These are phyloP conservation scores for Hypomecis atomaria DNA, from an alignment of 2,888 invertebrate genomes.

Conservation along the genomic window DNA sequence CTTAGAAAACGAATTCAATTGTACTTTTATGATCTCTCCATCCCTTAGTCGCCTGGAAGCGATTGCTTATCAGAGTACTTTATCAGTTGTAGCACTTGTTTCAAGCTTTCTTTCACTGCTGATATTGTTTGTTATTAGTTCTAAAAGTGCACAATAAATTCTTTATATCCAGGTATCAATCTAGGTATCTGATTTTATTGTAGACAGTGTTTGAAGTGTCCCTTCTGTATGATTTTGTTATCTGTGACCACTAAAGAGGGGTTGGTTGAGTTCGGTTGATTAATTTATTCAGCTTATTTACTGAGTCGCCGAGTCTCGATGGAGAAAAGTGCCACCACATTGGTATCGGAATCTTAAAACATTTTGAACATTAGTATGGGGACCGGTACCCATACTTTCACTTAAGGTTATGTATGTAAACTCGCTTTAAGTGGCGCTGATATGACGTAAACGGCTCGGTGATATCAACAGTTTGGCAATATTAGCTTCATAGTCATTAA, in stretches of 20 bases:
- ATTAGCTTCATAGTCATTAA: slow-evolving; percentile 17
- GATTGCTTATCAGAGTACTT: no score
- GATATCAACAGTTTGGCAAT: slow-evolving; percentile 39
- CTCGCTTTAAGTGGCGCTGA: slow-evolving; percentile 73
- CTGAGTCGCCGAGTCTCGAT: slow-evolving; percentile 66
- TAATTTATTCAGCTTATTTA: slow-evolving; percentile 81
- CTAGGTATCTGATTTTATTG: no score
- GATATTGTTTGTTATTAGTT: no score
- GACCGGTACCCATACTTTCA: slow-evolving; percentile 77
- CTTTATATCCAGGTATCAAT: no score
- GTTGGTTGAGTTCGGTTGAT: slow-evolving; percentile 70
- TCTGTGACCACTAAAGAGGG: slow-evolving; percentile 69
- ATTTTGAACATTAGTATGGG: slow-evolving; percentile 81
- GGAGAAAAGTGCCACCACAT: slow-evolving; percentile 76
- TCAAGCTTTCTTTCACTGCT: no score
- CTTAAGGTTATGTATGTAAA: slow-evolving; percentile 82
- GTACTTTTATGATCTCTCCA: no score
- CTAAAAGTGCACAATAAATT: no score
- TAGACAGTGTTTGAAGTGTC: slow-evolving; percentile 10
- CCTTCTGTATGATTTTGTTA: slow-evolving; percentile 43
- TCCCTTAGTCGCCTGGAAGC: no score
- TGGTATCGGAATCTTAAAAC: slow-evolving; percentile 79
- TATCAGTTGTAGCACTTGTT: no score
- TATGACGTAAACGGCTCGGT: slow-evolving; percentile 71
- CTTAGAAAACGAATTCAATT: not conserved